Base-by-base conservation (phyloP, 2,113 vertebrate species). In the Nipponia nippon region DNA sequence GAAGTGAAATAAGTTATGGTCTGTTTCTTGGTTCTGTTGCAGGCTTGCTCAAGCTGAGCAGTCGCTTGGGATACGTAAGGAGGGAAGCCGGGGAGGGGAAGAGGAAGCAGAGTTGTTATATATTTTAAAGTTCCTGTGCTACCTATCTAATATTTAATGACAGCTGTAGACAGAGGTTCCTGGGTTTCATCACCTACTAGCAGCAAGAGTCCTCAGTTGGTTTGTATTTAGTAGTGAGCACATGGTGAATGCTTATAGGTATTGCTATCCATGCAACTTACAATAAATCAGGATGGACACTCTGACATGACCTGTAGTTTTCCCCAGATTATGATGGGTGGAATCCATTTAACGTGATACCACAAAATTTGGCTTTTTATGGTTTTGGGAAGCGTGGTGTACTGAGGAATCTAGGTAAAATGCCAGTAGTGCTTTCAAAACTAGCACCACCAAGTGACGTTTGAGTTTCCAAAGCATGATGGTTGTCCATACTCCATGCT, bases 221-320 rank as follows among this genome's bases (percentile, higher is more conserved):
- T 70, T 89, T 77, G 21, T 85, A 2, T 62, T 78, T 75, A 63
- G 49, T 26, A 59, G 29, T 14, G 42, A 89, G 52, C 10, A 38
- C 1, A 0, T 17, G 47, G 6, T 56, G 49, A 72, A 11, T 73
- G 16, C 17, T 53, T 58, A 21, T 2, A 58, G 59, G 20, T 65
- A 4, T 46, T 62, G 29, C 29, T 66, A 3, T 49, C 40, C 32
- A 7, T 72, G 26, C 40, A 69, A 1, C 29, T 66, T 66, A 2
- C 0, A 2, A 50, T 30, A 14, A 77, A 11, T 11, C 53, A 13
- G 8, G 16, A 2, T 38, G 40, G 30, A 13, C 6, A 1, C 8
- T 7, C 9, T 61, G 62, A n/a, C 14, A 2, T 19, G 16, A 56
- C 14, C 62, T 86, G 22, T 53, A 34, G 23, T 42, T 87, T 63